Percentiles rank a stretch among this genome's conserved stretches.
Conservation (phyloP, 2,797 vertebrate genomes). For the Synaphobranchus kaupii region DNA sequence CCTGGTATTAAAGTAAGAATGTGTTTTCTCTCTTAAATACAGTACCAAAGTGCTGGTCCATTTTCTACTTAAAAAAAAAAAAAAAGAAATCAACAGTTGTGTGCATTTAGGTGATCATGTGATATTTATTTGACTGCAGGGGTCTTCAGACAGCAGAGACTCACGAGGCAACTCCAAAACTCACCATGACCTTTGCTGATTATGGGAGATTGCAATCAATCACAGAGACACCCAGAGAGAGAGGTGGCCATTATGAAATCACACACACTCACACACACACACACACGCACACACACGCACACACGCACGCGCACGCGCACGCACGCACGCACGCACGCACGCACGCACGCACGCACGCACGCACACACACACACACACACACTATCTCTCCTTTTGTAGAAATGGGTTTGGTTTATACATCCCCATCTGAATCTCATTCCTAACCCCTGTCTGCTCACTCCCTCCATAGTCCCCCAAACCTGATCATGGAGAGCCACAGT, state of each 20-base stretch:
- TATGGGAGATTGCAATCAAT: slow-evolving; percentile 6
- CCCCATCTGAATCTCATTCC: too few relatives aligned
- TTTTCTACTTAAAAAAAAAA: too few relatives aligned
- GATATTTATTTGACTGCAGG: not conserved
- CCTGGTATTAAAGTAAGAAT: not conserved
- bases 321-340: too few relatives aligned
- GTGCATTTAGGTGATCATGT: too few relatives aligned
- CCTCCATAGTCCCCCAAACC: not conserved
- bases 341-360: too few relatives aligned
- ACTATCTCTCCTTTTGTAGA: too few relatives aligned
- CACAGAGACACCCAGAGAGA: not conserved
- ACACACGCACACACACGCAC: not conserved
- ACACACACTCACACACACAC: not conserved
- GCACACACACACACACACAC: not conserved
- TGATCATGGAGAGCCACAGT: not conserved
- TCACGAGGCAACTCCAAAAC: not conserved
- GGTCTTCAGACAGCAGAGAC: not conserved
- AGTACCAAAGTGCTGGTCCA: not conserved
- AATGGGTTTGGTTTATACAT: too few relatives aligned
- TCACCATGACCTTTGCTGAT: not conserved
- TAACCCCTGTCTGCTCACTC: too few relatives aligned
- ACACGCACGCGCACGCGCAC: too few relatives aligned
- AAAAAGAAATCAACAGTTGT: too few relatives aligned
- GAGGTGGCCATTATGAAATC: not conserved
- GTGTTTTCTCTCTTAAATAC: not conserved